Evolutionary conservation across 53 echinoderm and acorn worm species (phyloP), one percentile per base, ranked within the genome.

Genomic region (Echinometra lucunter): DNA sequence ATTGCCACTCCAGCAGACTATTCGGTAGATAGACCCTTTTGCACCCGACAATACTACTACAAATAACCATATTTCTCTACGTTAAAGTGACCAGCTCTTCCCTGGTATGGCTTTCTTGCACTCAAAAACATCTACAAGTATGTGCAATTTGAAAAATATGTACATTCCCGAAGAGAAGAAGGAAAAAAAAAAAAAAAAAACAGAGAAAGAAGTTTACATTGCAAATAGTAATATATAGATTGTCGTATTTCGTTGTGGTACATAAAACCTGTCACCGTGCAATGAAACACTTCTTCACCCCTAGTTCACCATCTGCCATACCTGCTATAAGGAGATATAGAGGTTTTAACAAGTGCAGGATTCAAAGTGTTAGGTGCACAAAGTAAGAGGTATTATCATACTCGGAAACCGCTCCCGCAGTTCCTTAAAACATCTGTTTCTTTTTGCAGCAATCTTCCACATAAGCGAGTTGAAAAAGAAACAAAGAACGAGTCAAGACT

Each of bases 111-210:
- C 88, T 30, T 49, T 49, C 88, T 56, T 89, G 89, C 60, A 89
- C 89, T 57, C 89, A 37, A 89, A 49, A 58, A 89, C 57, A 89
- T 45, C 89, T 89, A 89, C 89, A 58, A 37, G 58, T 91, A 91
- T 91, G 91, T 91, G 92, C 92, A 92, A 92, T 74, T 91, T 92
- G 92, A 92, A 92, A 92, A 92, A 75, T 92, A 92, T 92, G 92
- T 92, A 92, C 92, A 92, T 47, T 92, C 92, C 74, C 72, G 27
- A 74, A 35, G 78, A 78, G 57, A 78, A 78, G 72, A 92, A 92
- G 13, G 32, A 91, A 27, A 90, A 70, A 88, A 53, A 53, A 53
- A 9, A 53, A 13, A 53, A 53, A 53, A 13, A 13, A 88, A 15
- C n/a, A n/a, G n/a, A 45, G 45, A 45, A 55, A 89, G 89, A 55